Percentiles rank a stretch among this genome's conserved stretches.
These are phyloP conservation scores for Rotaria macrura DNA, from an alignment of 2,888 invertebrate species.

Conservation along the genomic window DNA sequence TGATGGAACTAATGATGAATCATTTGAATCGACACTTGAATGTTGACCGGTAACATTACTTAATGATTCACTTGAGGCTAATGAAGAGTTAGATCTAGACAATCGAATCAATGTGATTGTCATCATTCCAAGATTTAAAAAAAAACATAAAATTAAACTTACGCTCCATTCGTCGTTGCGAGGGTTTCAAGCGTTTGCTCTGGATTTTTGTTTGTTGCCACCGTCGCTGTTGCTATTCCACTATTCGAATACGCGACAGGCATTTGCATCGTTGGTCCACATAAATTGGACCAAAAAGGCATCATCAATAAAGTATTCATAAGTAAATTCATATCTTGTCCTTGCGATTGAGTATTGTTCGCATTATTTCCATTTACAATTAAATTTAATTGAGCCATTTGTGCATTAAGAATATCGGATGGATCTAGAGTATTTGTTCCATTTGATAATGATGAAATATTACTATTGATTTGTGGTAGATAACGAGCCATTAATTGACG, in stretches of 20 bases:
- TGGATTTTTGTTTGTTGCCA: background rate
- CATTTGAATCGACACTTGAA: background rate
- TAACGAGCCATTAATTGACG: background rate
- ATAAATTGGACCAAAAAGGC: background rate
- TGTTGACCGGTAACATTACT: background rate
- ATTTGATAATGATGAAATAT: background rate
- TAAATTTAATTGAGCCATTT: background rate
- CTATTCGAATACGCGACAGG: background rate
- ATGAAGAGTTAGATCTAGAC: background rate
- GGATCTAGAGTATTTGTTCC: background rate
- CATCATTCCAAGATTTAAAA: too few relatives aligned
- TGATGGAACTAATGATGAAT: background rate
- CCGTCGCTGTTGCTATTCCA: background rate
- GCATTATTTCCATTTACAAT: background rate
- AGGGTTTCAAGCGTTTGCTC: background rate
- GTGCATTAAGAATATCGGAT: background rate
- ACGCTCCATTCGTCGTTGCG: background rate
- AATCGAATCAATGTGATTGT: background rate
- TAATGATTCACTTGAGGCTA: background rate
- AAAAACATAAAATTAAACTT: too few relatives aligned
- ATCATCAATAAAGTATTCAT: background rate
- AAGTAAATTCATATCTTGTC: background rate
- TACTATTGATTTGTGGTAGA: background rate
- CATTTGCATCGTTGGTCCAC: background rate
- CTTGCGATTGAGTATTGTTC: background rate